Conservation (phyloP, 2,113 vertebrate species). For the Halichoerus grypus region DNA sequence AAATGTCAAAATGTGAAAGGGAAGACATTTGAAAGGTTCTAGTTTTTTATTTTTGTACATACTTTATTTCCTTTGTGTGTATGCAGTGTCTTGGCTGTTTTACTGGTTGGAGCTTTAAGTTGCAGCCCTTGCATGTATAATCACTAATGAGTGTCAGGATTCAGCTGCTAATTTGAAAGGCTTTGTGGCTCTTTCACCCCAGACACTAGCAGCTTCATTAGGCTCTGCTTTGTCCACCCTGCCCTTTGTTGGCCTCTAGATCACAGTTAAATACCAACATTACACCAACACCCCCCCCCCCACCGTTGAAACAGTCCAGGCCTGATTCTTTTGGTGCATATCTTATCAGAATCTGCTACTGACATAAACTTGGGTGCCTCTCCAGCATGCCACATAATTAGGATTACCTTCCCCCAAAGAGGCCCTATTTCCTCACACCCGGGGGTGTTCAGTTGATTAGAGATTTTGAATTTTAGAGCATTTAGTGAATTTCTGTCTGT, state of each 20-base stretch:
- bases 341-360: slow-evolving; percentile 61
- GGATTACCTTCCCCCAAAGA: slow-evolving; percentile 38
- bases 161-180: slow-evolving; percentile 66
- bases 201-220: slow-evolving; percentile 72
- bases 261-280: slow-evolving; percentile 80
- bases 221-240: slow-evolving; percentile 72
- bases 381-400: neutral
- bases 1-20: slow-evolving; percentile 58
- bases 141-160: slow-evolving; percentile 47
- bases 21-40: neutral
- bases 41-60: slow-evolving; percentile 13
- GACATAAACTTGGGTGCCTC: neutral
- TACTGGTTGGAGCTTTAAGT: slow-evolving; percentile 53
- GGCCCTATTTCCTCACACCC: slow-evolving; percentile 31
- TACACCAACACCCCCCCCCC: slow-evolving; percentile 77
- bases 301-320: slow-evolving; percentile 79
- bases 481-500: slow-evolving; percentile 51
- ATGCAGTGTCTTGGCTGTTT: slow-evolving; percentile 47
- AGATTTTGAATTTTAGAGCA: slow-evolving; percentile 61
- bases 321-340: neutral
- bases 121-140: slow-evolving; percentile 57
- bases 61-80: slow-evolving; percentile 46
- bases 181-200: slow-evolving; percentile 74
- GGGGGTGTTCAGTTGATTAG: neutral
- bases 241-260: slow-evolving; percentile 81